These are phyloP conservation scores for Paratrypauchen microcephalus DNA, from an alignment of 2,797 vertebrate species.

Conservation along the genomic window DNA sequence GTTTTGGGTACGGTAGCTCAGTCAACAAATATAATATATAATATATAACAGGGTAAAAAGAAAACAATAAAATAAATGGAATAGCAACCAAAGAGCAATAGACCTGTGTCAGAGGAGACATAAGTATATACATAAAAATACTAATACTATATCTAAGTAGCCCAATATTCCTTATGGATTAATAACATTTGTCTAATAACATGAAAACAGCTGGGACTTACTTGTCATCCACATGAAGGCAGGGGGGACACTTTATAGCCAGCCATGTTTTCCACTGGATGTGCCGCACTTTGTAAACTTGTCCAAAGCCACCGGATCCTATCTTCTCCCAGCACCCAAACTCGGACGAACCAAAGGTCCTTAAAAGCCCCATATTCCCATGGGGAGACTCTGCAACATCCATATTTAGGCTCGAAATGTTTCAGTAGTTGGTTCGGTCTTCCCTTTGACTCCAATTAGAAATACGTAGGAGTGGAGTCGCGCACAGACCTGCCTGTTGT, in stretches of 20 bases:
- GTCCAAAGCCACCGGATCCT: constrained; percentile 95
- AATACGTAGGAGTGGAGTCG: constrained; percentile 36
- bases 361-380: constrained; percentile 89
- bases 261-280: constrained; percentile 97
- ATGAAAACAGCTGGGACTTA: constrained; percentile 71
- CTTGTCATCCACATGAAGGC: constrained; percentile 95
- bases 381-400: constrained; percentile 79
- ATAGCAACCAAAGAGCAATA: too few species aligned
- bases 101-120: too few species aligned
- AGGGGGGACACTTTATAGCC: constrained; percentile 97
- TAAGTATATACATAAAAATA: too few species aligned
- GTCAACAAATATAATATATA: too few species aligned
- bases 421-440: constrained; percentile 40
- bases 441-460: constrained; percentile 46
- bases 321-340: constrained; percentile 95
- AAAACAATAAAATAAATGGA: too few species aligned
- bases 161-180: not conserved
- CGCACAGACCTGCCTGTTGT: constrained; percentile 54
- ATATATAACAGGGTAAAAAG: too few species aligned
- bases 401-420: constrained; percentile 73
- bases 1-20: too few species aligned
- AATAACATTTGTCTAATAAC: not conserved
- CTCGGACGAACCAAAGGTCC: constrained; percentile 88
- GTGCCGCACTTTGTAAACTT: constrained; percentile 97
- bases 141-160: too few species aligned